Base-by-base conservation (phyloP, 2,113 vertebrate genomes). In the Nothocercus julius region DNA sequence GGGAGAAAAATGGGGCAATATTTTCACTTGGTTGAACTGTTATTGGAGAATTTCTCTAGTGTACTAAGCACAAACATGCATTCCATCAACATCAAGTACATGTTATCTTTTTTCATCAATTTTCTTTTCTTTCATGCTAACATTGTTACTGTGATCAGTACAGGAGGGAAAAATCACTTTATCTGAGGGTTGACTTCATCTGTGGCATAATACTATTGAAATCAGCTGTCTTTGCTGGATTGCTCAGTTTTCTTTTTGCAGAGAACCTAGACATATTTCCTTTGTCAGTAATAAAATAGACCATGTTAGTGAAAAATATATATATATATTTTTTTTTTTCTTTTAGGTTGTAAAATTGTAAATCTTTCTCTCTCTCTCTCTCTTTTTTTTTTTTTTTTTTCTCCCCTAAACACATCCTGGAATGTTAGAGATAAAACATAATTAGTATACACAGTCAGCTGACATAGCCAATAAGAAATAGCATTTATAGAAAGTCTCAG, bases 21-120 rank as follows among this genome's bases (percentile, higher is more conserved):
- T 97, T 95, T 96, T 96, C 94, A 95, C 92, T 96, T 94, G 93
- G 95, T 70, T 94, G 86, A 95, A 87, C 92, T 90, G 92, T 38
- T 95, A 95, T 94, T 93, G 36, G 58, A 85, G 74, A 86, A 94
- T 97, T 95, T 97, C 95, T 97, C 96, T 79, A 82, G 95, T 92
- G 95, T 91, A 86, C 74, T 93, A 95, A 17, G 17, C 63, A 91
- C 42, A 92, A 96, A 89, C 80, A 90, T 82, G 22, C 36, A 12
- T 92, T 97, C 88, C 73, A 89, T 96, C 96, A 97, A 94, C 77
- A 94, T 95, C 83, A 96, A 95, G 62, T 66, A 28, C 58, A 86
- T 9, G 2, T 10, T 88, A 94, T 86, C 30, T 92, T 93, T 96
- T 67, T 92, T 69, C 95, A 93, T 96, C 95, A 96, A 44, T 95